Conservation (phyloP, 2,888 invertebrate species). For the Scaptomyza tumidula region DNA sequence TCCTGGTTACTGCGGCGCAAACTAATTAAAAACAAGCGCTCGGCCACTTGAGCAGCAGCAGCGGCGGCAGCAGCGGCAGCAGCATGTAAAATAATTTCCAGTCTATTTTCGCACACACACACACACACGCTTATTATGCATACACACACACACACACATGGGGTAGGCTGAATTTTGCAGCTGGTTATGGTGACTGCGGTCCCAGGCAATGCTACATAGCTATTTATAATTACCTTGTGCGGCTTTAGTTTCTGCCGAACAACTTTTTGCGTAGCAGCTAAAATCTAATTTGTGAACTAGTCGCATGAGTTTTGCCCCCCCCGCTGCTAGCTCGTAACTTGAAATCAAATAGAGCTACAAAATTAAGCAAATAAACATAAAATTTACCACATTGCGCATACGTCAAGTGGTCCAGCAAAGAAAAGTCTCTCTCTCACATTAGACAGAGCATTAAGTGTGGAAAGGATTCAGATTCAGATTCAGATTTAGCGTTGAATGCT, state of each 20-base stretch:
- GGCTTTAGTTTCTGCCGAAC: slow-evolving; percentile 42
- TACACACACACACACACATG: slow-evolving; percentile 11
- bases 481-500: too few species aligned
- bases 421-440: too few species aligned
- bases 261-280: slow-evolving; percentile 46
- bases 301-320: neutral
- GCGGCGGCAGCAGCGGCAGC: slow-evolving; percentile 47
- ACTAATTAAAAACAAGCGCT: slow-evolving; percentile 73
- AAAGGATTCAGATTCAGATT: too few species aligned
- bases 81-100: slow-evolving; percentile 63
- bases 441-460: too few species aligned
- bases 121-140: slow-evolving; percentile 1
- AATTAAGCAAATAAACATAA: slow-evolving; percentile 9
- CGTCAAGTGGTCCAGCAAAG: slow-evolving; percentile 25
- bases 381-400: slow-evolving; percentile 25
- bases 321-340: too few species aligned
- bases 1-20: slow-evolving; percentile 62
- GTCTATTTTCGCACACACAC: slow-evolving; percentile 25
- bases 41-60: slow-evolving; percentile 62
- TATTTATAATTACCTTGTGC: slow-evolving; percentile 75
- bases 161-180: slow-evolving; percentile 14
- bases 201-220: slow-evolving; percentile 36
- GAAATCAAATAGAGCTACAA: slow-evolving; percentile 7
- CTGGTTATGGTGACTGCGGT: slow-evolving; percentile 51
- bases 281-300: slow-evolving; percentile 48